Percentiles rank a stretch among this genome's conserved stretches.
Evolutionary conservation across 2,888 invertebrate genomes (phyloP).

Genomic region (Ectemnius cavifrons): DNA sequence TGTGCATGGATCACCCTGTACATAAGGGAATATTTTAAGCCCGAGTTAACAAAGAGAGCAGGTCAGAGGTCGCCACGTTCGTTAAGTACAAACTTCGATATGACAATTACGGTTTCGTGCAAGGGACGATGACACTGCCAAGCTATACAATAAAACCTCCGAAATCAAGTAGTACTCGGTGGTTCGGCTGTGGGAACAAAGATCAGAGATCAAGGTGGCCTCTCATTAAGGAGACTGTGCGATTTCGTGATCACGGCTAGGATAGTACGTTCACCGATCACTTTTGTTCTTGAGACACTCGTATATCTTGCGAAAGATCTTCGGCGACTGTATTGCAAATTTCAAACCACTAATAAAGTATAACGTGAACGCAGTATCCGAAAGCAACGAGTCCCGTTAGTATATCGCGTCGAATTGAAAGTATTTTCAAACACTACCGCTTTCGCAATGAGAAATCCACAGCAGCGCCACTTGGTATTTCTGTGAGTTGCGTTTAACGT

Average conservation of each 20-base stretch:
- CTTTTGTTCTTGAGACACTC: not conserved
- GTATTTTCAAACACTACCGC: too few species aligned
- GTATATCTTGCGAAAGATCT: too few species aligned
- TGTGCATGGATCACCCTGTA: not conserved
- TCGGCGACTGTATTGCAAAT: too few species aligned
- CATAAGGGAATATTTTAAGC: slow-evolving; percentile 12
- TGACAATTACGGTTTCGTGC: slow-evolving; percentile 21
- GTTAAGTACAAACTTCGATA: slow-evolving; percentile 24
- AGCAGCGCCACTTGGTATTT: too few species aligned
- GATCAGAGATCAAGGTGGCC: slow-evolving; percentile 17
- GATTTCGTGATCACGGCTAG: not conserved
- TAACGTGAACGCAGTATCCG: too few species aligned
- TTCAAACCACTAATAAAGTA: too few species aligned
- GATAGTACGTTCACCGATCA: not conserved
- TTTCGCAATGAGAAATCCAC: too few species aligned
- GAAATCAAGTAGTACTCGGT: slow-evolving; percentile 8
- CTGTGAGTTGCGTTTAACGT: too few species aligned
- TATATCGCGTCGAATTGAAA: too few species aligned
- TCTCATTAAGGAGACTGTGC: slow-evolving; percentile 20
- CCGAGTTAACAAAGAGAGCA: slow-evolving; percentile 24
- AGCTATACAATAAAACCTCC: not conserved
- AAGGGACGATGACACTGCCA: slow-evolving; percentile 21
- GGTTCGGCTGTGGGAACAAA: slow-evolving; percentile 2
- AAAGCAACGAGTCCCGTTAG: too few species aligned
- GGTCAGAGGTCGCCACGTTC: slow-evolving; percentile 32